Evolutionary conservation across 2,888 invertebrate species (phyloP).

Genomic region (Athripsodes cinereus): DNA sequence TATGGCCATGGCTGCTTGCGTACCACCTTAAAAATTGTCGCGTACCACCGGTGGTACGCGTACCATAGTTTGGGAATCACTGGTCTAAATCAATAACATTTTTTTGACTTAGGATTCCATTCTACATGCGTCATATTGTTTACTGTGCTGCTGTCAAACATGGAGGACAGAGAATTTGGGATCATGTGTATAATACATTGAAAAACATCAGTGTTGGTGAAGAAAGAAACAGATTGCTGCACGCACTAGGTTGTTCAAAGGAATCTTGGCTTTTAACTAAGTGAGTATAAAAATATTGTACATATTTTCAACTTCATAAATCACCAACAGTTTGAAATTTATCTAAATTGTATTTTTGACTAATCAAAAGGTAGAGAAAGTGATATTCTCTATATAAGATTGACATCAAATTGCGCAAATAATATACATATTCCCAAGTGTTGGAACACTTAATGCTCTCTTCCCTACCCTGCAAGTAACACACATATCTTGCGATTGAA

Average conservation of each 20-base stretch:
- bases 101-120: constrained; percentile 57
- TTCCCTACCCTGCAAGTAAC: too few species aligned
- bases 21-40: too few species aligned
- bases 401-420: too few species aligned
- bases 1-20: too few species aligned
- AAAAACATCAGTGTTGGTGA: constrained; percentile 37
- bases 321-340: not conserved
- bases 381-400: too few species aligned
- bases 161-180: constrained; percentile 61
- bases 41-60: too few species aligned
- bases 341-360: too few species aligned
- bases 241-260: constrained; percentile 49
- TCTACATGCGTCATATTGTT: constrained; percentile 55
- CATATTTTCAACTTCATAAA: not conserved
- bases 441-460: too few species aligned
- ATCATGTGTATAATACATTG: constrained; percentile 53
- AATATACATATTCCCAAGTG: too few species aligned
- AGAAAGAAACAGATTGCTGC: constrained; percentile 55
- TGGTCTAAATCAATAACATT: too few species aligned
- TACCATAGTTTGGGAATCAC: too few species aligned
- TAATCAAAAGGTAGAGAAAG: not conserved
- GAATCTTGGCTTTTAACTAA: constrained; percentile 51
- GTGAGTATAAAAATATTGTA: constrained; percentile 31
- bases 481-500: too few species aligned
- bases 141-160: constrained; percentile 61